Evolutionary conservation across 37 sponge, comb jelly and placozoan species (phyloP).

Genomic region (Sycon ciliatum): DNA sequence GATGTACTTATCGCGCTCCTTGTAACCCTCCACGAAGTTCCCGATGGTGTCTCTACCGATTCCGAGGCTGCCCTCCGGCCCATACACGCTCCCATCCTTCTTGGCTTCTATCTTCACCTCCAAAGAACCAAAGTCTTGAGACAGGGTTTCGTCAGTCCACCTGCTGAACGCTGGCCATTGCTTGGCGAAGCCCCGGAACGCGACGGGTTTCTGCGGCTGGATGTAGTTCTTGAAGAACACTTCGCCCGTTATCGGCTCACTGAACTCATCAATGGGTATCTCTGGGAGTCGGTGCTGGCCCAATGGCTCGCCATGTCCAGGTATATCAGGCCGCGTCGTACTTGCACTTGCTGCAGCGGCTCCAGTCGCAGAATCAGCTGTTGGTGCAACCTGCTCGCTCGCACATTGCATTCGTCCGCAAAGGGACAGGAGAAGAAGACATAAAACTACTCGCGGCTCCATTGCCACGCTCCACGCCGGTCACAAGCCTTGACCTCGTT

Average conservation of each 20-base stretch:
- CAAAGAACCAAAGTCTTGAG: neutral
- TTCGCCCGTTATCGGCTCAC: neutral
- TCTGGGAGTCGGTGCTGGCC: neutral
- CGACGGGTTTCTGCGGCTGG: neutral
- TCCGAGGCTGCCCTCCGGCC: neutral
- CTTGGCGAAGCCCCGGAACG: neutral
- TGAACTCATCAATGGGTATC: neutral
- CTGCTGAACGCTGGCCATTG: conserved; percentile 2
- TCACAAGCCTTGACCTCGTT: too few species aligned
- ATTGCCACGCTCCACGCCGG: too few species aligned
- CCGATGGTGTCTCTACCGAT: neutral
- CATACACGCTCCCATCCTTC: neutral
- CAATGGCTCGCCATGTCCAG: neutral
- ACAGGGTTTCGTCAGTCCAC: neutral
- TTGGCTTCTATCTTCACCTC: neutral
- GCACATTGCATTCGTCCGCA: too few species aligned
- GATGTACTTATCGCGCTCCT: neutral
- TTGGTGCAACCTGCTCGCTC: too few species aligned
- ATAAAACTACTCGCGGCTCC: too few species aligned
- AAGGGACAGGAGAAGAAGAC: too few species aligned
- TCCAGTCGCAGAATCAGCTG: too few species aligned
- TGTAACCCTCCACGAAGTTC: neutral
- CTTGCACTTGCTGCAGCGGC: too few species aligned
- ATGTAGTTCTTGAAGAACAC: neutral
- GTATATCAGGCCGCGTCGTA: too few species aligned